A percentile compares a stretch with the other conserved stretches of the same genome.
Evolutionary conservation across 2,113 vertebrate genomes (phyloP).

Genomic region (Felis chaus): DNA sequence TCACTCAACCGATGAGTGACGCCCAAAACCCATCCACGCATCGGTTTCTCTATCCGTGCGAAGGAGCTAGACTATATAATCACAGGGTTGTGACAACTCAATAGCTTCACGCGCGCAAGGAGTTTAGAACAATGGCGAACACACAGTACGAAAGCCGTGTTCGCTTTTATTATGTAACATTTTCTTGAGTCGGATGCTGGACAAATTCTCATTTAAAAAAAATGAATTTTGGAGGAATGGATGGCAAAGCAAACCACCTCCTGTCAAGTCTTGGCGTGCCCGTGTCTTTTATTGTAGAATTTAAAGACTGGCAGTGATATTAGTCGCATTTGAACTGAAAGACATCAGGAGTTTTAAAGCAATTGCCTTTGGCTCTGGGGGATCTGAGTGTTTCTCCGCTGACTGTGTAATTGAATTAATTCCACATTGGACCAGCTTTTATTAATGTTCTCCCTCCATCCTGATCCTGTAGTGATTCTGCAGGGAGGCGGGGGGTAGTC

Average conservation of each 20-base stretch:
- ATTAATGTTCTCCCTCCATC: background rate
- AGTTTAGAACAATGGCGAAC: background rate
- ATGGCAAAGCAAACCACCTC: background rate
- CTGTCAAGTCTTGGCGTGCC: background rate
- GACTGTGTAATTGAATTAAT: background rate
- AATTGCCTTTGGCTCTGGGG: background rate
- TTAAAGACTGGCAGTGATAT: background rate
- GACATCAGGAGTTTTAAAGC: conserved; percentile 2
- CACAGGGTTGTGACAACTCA: background rate
- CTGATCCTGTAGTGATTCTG: background rate
- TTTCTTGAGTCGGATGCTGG: background rate
- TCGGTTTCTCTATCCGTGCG: background rate
- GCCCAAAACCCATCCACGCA: background rate
- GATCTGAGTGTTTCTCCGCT: background rate
- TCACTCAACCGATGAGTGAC: background rate
- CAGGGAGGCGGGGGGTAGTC: fast-evolving
- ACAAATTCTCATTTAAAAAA: background rate
- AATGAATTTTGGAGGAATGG: conserved; percentile 9
- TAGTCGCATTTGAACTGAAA: background rate
- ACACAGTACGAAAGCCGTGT: background rate
- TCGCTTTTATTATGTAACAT: background rate
- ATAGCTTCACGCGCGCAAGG: background rate
- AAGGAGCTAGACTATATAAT: background rate
- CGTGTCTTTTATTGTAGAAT: background rate
- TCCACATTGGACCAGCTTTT: background rate